These are phyloP conservation scores for Strigops habroptila DNA, from an alignment of 2,113 vertebrate species.

Conservation along the genomic window DNA sequence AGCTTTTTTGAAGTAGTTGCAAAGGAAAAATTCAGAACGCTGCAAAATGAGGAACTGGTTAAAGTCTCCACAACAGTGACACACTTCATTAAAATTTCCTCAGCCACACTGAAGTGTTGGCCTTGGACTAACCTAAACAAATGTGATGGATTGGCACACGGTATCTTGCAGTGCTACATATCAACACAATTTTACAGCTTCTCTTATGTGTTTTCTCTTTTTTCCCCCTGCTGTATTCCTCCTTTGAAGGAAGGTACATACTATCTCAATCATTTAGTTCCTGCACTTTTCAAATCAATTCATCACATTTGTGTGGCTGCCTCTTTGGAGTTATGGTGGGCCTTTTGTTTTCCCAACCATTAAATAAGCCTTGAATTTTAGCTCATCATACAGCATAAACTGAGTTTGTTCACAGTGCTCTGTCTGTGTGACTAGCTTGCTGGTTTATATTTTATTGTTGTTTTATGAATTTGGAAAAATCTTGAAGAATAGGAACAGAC, in stretches of 20 bases:
- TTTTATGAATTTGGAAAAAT: background rate
- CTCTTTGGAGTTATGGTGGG: background rate
- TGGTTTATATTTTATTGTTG: background rate
- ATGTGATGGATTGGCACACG: background rate
- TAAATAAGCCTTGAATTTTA: background rate
- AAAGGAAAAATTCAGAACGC: background rate
- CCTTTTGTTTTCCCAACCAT: background rate
- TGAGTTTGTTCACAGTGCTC: background rate
- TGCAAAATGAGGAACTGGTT: background rate
- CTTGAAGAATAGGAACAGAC: background rate
- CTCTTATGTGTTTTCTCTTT: background rate
- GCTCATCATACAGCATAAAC: background rate
- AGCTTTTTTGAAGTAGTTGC: background rate
- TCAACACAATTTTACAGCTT: background rate
- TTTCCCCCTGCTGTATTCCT: background rate
- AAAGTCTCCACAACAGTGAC: background rate
- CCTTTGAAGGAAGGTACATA: background rate
- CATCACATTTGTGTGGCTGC: background rate
- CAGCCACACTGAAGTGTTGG: background rate
- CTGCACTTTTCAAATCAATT: background rate
- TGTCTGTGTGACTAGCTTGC: background rate
- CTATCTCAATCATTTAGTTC: background rate
- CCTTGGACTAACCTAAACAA: background rate
- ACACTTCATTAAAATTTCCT: background rate
- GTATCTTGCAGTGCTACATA: background rate